These are phyloP conservation scores for Emydoidea blandingii DNA, from an alignment of 2,797 vertebrate species.

Conservation along the genomic window DNA sequence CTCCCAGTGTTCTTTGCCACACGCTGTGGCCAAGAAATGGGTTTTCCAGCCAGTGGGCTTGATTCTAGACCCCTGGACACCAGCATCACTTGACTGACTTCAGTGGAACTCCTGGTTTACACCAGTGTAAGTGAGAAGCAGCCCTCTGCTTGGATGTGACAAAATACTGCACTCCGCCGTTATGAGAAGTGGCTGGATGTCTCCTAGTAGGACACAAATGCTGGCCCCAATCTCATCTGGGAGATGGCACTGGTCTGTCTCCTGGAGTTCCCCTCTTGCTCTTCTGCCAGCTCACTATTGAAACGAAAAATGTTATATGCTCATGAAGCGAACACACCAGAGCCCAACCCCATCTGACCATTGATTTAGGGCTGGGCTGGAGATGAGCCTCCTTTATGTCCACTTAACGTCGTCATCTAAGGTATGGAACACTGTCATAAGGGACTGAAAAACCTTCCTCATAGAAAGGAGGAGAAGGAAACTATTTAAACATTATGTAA, in stretches of 20 bases:
- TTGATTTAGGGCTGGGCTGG: background rate
- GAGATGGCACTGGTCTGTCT: background rate
- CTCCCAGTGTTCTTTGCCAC: background rate
- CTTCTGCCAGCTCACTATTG: background rate
- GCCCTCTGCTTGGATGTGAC: background rate
- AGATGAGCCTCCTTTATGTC: background rate
- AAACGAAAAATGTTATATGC: background rate
- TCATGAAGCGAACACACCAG: background rate
- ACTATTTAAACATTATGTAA: background rate
- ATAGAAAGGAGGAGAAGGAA: background rate
- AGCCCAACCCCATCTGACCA: background rate
- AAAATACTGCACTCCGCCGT: background rate
- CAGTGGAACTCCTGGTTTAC: background rate
- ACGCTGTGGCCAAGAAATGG: background rate
- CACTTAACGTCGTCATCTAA: background rate
- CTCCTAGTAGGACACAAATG: background rate
- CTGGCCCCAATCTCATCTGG: background rate
- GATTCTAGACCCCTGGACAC: background rate
- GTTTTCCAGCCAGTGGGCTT: background rate
- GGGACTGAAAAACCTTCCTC: background rate
- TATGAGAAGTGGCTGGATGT: background rate
- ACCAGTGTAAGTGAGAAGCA: background rate
- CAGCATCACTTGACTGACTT: background rate
- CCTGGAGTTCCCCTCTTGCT: background rate
- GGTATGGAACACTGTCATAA: background rate